A percentile compares a stretch with the other conserved stretches of the same genome.
Conservation (phyloP, 2,113 vertebrate species). For the Lepidiolamprologus cunningtoni region DNA sequence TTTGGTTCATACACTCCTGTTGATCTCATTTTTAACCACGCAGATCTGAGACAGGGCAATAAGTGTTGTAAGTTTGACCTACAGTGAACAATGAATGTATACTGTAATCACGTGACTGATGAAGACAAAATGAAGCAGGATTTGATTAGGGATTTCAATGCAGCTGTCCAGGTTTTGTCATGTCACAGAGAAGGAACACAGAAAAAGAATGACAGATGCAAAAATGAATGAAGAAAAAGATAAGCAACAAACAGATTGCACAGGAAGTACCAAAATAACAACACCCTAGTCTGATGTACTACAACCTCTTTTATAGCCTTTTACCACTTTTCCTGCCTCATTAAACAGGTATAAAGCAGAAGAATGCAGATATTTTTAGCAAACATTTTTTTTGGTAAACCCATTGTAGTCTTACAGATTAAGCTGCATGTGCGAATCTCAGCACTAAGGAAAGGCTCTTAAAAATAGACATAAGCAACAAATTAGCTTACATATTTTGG, state of each 20-base stretch:
- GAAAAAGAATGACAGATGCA: neutral
- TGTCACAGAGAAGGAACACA: neutral
- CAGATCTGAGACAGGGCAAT: neutral
- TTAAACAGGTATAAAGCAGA: neutral
- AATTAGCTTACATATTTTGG: neutral
- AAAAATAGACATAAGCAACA: neutral
- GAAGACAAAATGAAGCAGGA: neutral
- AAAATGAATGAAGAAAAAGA: neutral
- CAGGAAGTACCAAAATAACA: neutral
- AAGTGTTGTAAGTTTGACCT: neutral
- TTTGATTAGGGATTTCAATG: neutral
- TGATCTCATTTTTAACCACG: constrained; percentile 9
- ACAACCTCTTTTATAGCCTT: neutral
- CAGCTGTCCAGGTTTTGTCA: neutral
- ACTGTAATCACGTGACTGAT: neutral
- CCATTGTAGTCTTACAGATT: neutral
- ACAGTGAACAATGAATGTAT: neutral
- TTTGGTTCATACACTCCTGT: neutral
- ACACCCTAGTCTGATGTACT: neutral
- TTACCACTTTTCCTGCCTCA: neutral
- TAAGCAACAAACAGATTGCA: neutral
- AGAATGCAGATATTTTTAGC: neutral
- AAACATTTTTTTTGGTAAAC: neutral
- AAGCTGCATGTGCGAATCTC: neutral
- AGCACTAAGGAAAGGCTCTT: neutral